Conservation (phyloP, 2,113 vertebrate species). For the Syngnathus scovelli region DNA sequence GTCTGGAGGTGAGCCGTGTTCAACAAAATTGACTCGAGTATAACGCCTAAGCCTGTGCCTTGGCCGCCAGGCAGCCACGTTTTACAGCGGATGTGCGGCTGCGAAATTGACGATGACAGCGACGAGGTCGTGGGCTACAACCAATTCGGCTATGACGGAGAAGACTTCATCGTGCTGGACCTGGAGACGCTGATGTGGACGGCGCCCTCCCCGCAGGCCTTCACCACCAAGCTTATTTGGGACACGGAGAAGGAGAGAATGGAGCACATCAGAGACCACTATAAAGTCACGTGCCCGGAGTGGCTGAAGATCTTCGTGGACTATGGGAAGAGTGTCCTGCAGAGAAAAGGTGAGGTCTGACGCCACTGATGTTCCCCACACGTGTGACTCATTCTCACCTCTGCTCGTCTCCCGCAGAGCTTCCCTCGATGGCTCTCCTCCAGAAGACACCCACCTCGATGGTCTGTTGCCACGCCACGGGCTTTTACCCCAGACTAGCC, state of each 20-base stretch:
- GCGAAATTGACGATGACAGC: conserved; percentile 37
- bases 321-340: conserved; percentile 17
- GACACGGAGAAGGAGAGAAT: accelerated
- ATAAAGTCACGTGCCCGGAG: conserved; percentile 19
- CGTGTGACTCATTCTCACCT: not conserved
- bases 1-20: conserved; percentile 18
- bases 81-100: not conserved
- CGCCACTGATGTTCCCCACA: not conserved
- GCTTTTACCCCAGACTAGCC: conserved; percentile 34
- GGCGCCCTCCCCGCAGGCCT: accelerated
- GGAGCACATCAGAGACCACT: not conserved
- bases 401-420: not conserved
- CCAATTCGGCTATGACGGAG: conserved; percentile 39
- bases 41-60: too few relatives aligned
- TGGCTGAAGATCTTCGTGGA: conserved; percentile 45
- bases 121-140: conserved; percentile 9
- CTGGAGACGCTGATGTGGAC: conserved; percentile 11
- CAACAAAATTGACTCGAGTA: not conserved
- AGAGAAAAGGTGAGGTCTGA: conserved; percentile 19
- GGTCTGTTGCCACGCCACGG: conserved; percentile 33
- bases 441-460: conserved; percentile 42
- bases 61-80: conserved; percentile 39
- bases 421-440: conserved; percentile 14
- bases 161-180: conserved; percentile 47
- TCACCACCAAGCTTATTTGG: conserved; percentile 16